Evolutionary conservation across 2,797 vertebrate species (phyloP), one percentile per base, ranked within the genome.

Genomic region (Leptodactylus fallax): DNA sequence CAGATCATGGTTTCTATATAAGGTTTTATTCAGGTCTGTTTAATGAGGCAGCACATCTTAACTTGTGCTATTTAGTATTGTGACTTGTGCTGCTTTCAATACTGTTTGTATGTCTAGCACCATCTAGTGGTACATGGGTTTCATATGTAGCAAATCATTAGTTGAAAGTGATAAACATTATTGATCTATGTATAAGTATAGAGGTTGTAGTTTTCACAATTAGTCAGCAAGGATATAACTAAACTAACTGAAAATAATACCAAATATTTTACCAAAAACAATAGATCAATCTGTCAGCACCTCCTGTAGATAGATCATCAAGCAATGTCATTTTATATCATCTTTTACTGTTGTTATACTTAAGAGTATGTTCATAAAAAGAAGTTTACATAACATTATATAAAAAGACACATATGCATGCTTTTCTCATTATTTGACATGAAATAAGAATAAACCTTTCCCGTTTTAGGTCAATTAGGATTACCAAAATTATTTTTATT

Each of bases 111-210:
- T 60, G 19, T 25, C 23, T 45, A 85, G 58, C 56, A 13, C 72
- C 83, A 85, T 21, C 83, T 85, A 85, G 72, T 85, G 83, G 72
- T 61, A 51, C 12, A 47, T 77, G 49, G 49, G 21, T 36, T n/a
- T 51, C 45, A 72, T 58, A 19, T 14, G 16, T 58, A 25, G 4
- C 1, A 27, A 67, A n/a, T n/a, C n/a, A n/a, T 25, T 27, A 12
- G 25, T 67, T 36, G 2, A 36, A 36, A 36, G 36, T 36, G 36
- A 36, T 36, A 36, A 1, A 36, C 36, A 36, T 36, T 36, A 36
- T 36, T 36, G 36, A 45, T 72, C 27, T 69, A 47, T 47, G 27
- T 72, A 17, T 45, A 47, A 36, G 19, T n/a, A 49, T 21, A 49
- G 11, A 74, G 19, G 16, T 49, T 49, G 49, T 12, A 10, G 4